Evolutionary conservation across 2,888 invertebrate species (phyloP).

Genomic region (Clusia tigrina): DNA sequence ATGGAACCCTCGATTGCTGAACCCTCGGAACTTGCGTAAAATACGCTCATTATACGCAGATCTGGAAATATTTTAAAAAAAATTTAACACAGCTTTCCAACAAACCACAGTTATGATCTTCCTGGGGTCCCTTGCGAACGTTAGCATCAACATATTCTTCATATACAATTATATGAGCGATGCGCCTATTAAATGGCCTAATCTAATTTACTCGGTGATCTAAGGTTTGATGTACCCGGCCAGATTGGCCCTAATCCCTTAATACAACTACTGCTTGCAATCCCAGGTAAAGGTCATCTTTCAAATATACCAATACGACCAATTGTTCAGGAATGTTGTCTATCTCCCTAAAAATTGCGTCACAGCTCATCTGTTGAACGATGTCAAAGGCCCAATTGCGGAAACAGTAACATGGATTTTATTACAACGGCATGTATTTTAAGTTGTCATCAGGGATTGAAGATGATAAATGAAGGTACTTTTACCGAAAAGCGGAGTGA

Average conservation of each 20-base stretch:
- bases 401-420: conserved; percentile 43
- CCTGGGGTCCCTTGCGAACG: conserved; percentile 41
- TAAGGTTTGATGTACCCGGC: conserved; percentile 40
- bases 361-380: conserved; percentile 35
- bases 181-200: conserved; percentile 8
- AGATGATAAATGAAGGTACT: no score
- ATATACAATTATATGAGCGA: conserved; percentile 39
- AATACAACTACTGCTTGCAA: conserved; percentile 39
- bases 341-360: conserved; percentile 37
- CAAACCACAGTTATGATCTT: conserved; percentile 37
- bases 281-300: conserved; percentile 35
- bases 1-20: conserved; percentile 17
- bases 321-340: neutral
- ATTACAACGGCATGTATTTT: conserved; percentile 38
- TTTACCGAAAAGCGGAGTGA: no score
- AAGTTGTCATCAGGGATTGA: no score
- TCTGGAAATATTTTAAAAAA: conserved; percentile 39
- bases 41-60: conserved; percentile 36
- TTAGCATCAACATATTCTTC: conserved; percentile 42
- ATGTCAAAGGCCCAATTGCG: conserved; percentile 33
- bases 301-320: neutral
- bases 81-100: conserved; percentile 37
- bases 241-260: conserved; percentile 43
- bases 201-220: conserved; percentile 32
- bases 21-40: conserved; percentile 25